Evolutionary conservation across 1,140 invertebrate genomes (phyloP), one percentile per base, ranked within the genome.

Genomic region (Zophobas atratus): DNA sequence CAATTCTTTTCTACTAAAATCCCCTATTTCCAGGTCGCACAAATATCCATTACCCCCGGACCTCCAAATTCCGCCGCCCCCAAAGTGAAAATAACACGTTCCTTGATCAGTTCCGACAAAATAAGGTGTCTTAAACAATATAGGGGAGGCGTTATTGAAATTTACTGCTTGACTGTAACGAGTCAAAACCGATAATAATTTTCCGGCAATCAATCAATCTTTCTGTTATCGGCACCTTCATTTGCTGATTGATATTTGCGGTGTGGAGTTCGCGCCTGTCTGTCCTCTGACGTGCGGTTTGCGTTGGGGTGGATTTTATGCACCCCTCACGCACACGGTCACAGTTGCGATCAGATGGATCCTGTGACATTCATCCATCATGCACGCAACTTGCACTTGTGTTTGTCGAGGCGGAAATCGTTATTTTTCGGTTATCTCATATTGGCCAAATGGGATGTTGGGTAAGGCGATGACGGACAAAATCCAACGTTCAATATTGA

Each of bases 351-450:
- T 75, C 39, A 48, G 72, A 60, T 43, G 60, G 56, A 78, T 78
- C 73, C 71, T 55, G 20, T 78, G 77, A 78, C 71, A 43, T 74
- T 57, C 77, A 78, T 78, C 77, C 57, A 78, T 78, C 77, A 78
- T 77, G 41, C 71, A 63, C 77, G 57, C 53, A 75, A 78, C 46
- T 70, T 78, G 77, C 77, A 78, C 77, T 78, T 75, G 72, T 78
- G 72, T 75, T 70, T 75, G 63, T 36, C 46, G 33, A 63, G 41
- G 56, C 63, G 71, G 77, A 78, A 78, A 78, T 78, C 72, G 77
- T 78, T 78, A 78, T 75, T 78, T 78, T 78, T 78, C 77, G 51
- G 77, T 78, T 78, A 78, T 78, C 77, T 78, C 70, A 35, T 53
- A 48, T 38, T 32, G 51, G 33, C 35, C 75, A 76, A 76, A 76